These are phyloP conservation scores for Cossypha polioptera DNA, from an alignment of 2,797 vertebrate species.

Conservation along the genomic window DNA sequence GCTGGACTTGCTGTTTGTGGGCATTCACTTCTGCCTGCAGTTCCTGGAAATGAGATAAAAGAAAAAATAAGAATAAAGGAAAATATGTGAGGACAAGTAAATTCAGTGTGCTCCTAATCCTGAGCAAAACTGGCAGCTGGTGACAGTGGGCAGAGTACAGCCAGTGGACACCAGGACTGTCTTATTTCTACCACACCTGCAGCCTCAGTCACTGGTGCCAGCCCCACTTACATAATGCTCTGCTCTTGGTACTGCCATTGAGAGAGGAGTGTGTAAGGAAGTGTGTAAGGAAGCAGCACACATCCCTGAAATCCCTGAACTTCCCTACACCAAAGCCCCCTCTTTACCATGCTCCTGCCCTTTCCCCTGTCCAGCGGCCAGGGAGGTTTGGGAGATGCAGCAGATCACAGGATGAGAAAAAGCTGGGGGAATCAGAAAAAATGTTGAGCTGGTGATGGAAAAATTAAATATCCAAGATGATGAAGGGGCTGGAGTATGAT, in stretches of 20 bases:
- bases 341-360: not conserved
- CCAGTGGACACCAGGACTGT: not conserved
- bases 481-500: not conserved
- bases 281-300: not conserved
- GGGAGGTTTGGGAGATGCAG: not conserved
- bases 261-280: not conserved
- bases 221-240: not conserved
- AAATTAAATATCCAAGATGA: not conserved
- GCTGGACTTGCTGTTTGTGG: slow-evolving; percentile 79
- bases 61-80: not conserved
- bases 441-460: not conserved
- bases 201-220: not conserved
- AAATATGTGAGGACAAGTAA: not conserved
- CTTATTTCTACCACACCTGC: not conserved
- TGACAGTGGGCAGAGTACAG: not conserved
- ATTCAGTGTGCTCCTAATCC: not conserved
- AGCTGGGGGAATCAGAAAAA: not conserved
- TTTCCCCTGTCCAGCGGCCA: not conserved
- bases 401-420: not conserved
- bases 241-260: not conserved
- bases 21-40: slow-evolving; percentile 82
- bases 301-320: not conserved
- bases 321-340: not conserved
- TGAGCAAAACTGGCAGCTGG: not conserved
- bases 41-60: slow-evolving; percentile 72